Evolutionary conservation across 2,113 vertebrate species (phyloP), one percentile per base, ranked within the genome.

Genomic region (Hippocampus abdominalis): DNA sequence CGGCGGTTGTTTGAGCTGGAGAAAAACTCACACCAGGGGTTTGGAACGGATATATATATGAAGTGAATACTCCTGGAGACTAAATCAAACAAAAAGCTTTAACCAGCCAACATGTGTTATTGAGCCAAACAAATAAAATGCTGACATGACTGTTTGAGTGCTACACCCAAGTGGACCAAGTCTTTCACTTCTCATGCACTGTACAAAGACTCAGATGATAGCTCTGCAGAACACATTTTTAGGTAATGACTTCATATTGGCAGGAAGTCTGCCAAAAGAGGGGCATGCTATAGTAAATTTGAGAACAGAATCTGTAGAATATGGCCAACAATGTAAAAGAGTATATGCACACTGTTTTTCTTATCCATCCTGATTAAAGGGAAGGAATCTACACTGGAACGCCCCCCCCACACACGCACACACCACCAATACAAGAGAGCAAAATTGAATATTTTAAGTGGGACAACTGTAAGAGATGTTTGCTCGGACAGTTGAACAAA

Each of bases 121-220:
- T 64, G 63, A 73, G 75, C 46, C 66, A 87, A 75, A 82, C 78
- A 84, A 74, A 83, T 71, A 66, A 74, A 84, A 78, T 49, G 81
- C 76, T 77, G 79, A 88, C 76, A 80, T 21, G 63, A 69, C 74
- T 77, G 64, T 87, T 80, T 70, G 73, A n/a, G 53, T 72, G 73
- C 51, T 56, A 21, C 63, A 64, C 72, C 67, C 61, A 61, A 75
- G 62, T 68, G 62, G 63, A 78, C 80, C 25, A 3, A 42, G 75
- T 76, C 70, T 27, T 36, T 81, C 62, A 66, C 42, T 73, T 69
- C 68, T 73, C 69, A 72, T 44, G 46, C 79, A 61, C 66, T 44
- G 32, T 66, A 60, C 71, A 75, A 68, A 78, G 74, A 73, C 66
- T 69, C 63, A 23, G 51, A 74, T 64, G 32, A 36, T 36, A 36